Evolutionary conservation across 2,113 vertebrate species (phyloP).

Genomic region (Motacilla tschutschensis): DNA sequence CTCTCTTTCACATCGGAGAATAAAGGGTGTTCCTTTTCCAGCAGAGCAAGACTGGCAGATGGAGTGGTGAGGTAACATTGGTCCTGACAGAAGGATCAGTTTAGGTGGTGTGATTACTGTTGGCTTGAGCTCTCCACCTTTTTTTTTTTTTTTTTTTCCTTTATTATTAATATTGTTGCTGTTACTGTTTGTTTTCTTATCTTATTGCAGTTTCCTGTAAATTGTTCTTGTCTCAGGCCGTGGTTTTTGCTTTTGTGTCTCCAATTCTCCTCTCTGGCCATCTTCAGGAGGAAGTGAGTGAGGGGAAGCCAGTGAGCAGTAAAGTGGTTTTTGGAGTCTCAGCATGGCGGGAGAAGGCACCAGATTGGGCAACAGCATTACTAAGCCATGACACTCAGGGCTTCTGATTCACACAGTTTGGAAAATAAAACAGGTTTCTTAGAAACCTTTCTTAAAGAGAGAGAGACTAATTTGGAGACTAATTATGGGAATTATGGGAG

Average conservation of each 20-base stretch:
- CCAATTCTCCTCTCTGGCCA: neutral
- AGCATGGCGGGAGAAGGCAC: fast-evolving
- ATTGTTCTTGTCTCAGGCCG: neutral
- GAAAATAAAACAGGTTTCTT: neutral
- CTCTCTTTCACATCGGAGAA: neutral
- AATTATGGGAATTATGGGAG: neutral
- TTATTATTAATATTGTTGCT: neutral
- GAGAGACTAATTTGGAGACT: neutral
- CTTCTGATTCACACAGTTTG: neutral
- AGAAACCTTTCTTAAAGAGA: neutral
- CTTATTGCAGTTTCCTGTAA: neutral
- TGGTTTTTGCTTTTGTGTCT: neutral
- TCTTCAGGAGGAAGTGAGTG: neutral
- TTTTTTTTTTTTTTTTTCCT: neutral
- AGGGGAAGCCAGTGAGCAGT: neutral
- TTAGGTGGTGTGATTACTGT: fast-evolving
- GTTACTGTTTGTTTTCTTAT: neutral
- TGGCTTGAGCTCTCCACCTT: neutral
- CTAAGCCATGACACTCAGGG: neutral
- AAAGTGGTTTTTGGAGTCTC: neutral
- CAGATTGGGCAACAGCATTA: neutral
- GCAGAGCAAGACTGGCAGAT: neutral
- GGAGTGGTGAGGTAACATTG: neutral
- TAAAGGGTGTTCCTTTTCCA: neutral
- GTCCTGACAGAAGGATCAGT: fast-evolving